phyloP scores from a whole-genome alignment of 92 coral and sea anemone genomes.

The Ricordea florida region DNA sequence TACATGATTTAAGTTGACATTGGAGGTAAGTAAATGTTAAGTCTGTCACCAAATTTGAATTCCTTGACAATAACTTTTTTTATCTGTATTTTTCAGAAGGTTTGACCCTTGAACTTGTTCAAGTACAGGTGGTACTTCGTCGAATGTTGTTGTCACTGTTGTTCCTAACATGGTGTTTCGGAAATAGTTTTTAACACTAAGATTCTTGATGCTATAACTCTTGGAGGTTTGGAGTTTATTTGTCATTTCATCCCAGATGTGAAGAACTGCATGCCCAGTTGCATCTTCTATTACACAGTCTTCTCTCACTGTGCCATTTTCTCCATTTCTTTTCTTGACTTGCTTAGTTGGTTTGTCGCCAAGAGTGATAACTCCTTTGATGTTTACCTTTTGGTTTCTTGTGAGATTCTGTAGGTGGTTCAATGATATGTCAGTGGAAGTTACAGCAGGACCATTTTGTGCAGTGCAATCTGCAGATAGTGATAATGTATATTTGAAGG shows the following conservation, averaged over 20 bases:
- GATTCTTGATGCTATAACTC: neutral
- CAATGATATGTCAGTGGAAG: slow-evolving; percentile 9
- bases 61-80: neutral
- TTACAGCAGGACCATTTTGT: too few relatives aligned
- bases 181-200: neutral
- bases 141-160: neutral
- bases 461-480: too few relatives aligned
- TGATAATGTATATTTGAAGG: too few relatives aligned
- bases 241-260: neutral
- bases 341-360: too few relatives aligned
- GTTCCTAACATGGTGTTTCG: neutral
- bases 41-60: neutral
- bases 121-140: too few relatives aligned
- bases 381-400: slow-evolving; percentile 16
- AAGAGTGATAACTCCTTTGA: slow-evolving; percentile 8
- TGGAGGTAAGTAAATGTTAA: too few relatives aligned
- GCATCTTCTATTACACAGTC: slow-evolving; percentile 4
- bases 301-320: slow-evolving; percentile 8
- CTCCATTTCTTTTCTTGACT: too few relatives aligned
- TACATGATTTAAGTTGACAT: slow-evolving; percentile 10
- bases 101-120: neutral
- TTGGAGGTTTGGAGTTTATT: neutral
- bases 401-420: too few relatives aligned
- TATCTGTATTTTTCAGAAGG: neutral
- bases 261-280: neutral